A percentile compares a stretch with the other conserved stretches of the same genome.
These are phyloP conservation scores for Scelioninae gen. 1 DNA, from an alignment of 2,888 invertebrate species.

Conservation along the genomic window DNA sequence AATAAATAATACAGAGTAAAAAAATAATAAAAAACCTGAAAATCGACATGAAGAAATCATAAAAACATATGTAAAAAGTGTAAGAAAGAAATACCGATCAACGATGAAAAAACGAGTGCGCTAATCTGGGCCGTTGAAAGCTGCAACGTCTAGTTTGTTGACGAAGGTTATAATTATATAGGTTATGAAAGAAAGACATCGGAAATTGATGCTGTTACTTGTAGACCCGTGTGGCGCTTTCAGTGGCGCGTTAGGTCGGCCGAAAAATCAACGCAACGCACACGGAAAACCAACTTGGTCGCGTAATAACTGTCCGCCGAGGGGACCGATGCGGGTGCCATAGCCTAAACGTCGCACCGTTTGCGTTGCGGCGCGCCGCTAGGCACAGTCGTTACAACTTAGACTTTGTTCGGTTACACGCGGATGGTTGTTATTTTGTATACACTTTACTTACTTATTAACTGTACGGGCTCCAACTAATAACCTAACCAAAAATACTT, in stretches of 20 bases:
- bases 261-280: neutral
- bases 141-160: constrained; percentile 73
- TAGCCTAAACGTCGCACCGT: constrained; percentile 76
- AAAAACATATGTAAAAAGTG: neutral
- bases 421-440: too few species aligned
- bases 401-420: neutral
- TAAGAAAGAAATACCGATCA: neutral
- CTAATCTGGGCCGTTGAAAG: constrained; percentile 30
- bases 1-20: too few species aligned
- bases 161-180: constrained; percentile 81
- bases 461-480: constrained; percentile 72
- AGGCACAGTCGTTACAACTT: neutral
- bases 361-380: constrained; percentile 31
- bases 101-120: constrained; percentile 13
- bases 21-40: too few species aligned
- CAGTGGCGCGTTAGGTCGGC: neutral
- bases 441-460: constrained; percentile 78
- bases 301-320: constrained; percentile 21
- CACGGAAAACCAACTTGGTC: neutral
- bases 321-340: constrained; percentile 71
- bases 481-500: constrained; percentile 83
- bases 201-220: neutral
- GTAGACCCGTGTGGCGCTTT: neutral
- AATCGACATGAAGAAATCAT: neutral
- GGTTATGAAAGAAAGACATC: constrained; percentile 76